phyloP scores from a whole-genome alignment of 2,888 invertebrate species.

The Pollenia angustigena region DNA sequence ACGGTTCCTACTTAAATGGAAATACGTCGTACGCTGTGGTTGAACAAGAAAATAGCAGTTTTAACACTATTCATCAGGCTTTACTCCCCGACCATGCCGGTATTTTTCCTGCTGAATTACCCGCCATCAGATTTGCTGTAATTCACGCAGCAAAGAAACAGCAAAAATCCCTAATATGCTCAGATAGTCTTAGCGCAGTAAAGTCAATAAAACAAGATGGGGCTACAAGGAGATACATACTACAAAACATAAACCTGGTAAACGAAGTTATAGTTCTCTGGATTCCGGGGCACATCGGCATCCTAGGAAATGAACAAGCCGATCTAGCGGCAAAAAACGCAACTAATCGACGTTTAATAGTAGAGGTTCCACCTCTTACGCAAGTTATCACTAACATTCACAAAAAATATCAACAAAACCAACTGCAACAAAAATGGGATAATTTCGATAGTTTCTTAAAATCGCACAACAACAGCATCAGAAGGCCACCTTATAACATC shows the following conservation, averaged over 20 bases:
- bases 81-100: too few species aligned
- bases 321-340: too few species aligned
- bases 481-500: too few species aligned
- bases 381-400: not conserved
- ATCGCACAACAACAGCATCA: too few species aligned
- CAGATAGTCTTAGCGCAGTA: constrained; percentile 9
- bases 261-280: not conserved
- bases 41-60: not conserved
- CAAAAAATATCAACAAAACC: not conserved
- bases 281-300: not conserved
- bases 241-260: not conserved
- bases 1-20: not conserved
- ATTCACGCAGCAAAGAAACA: not conserved
- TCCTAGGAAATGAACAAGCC: too few species aligned
- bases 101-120: not conserved
- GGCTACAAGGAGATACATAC: not conserved
- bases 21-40: constrained; percentile 1
- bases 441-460: too few species aligned
- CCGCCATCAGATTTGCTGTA: constrained; percentile 6
- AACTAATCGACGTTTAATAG: too few species aligned
- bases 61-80: too few species aligned
- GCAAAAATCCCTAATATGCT: not conserved
- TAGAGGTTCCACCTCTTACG: not conserved
- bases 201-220: not conserved
- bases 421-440: not conserved